Evolutionary conservation across 2,797 vertebrate genomes (phyloP), one percentile per base, ranked within the genome.

Genomic region (Megalops cyprinoides): DNA sequence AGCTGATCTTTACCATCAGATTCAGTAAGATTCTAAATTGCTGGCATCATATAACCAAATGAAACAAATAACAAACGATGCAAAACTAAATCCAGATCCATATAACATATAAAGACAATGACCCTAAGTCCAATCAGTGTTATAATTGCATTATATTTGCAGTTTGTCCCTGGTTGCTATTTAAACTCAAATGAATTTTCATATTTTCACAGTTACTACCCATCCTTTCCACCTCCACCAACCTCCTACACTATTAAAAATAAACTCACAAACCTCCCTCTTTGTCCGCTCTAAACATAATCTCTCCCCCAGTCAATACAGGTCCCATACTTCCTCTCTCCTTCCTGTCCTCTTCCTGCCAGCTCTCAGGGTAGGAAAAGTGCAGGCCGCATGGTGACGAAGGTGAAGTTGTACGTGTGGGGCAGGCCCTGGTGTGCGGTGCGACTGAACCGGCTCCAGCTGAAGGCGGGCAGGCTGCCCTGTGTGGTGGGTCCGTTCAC

Each of bases 401-500:
- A 98, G 49, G 87, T 81, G 48, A 97, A 97, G 87, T 95, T 92
- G 85, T 96, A 98, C 0, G 86, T 91, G 6, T 92, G 92, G 0
- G 96, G 96, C 83, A 98, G 95, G 79, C 96, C 96, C 73, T 88
- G 86, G 74, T 97, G 96, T n/a, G 87, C 84, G 0, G 95, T 97
- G 84, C 86, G 82, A 89, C 97, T 97, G 90, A 97, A 97, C 2
- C 48, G 85, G 4, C 42, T 89, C 96, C 96, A 97, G 46, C 85
- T 93, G 91, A 97, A 97, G 5, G 93, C 91, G 0, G 89, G 94
- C 62, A 97, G 94, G 0, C 93, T 96, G 0, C 91, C 94, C 85
- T 96, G 94, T 0, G 94, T 95, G 0, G 96, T 95, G 67, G 96
- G 96, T 1, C 96, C 96, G 0, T 93, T 98, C 77, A 97, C 92